A percentile compares a stretch with the other conserved stretches of the same genome.
phyloP scores from a whole-genome alignment of 2,888 invertebrate species.

The Caenorhabditis becei region DNA sequence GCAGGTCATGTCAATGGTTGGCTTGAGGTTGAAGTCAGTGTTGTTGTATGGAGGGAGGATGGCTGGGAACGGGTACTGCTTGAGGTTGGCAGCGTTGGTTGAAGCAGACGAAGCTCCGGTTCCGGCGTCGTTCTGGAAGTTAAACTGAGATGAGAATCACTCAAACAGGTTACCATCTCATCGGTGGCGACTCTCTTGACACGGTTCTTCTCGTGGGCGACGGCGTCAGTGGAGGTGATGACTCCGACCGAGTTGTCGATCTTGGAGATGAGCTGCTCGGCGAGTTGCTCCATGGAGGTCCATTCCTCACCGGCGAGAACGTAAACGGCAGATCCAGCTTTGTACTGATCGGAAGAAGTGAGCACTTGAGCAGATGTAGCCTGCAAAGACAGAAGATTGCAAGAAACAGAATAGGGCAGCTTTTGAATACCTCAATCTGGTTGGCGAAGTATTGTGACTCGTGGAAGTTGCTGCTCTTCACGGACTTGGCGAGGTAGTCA shows the following conservation, averaged over 20 bases:
- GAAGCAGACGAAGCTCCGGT: constrained; percentile 3
- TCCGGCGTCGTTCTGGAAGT: constrained; percentile 1
- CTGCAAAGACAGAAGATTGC: constrained; percentile 38
- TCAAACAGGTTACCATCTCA: constrained; percentile 24
- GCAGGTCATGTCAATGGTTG: constrained; percentile 46
- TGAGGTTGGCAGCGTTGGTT: not conserved
- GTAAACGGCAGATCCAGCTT: constrained; percentile 61
- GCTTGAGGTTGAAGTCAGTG: not conserved
- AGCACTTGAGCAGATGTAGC: constrained; percentile 51
- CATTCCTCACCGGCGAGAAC: constrained; percentile 70
- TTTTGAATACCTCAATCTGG: constrained; percentile 62
- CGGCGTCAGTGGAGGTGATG: constrained; percentile 65
- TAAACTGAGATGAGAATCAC: not conserved
- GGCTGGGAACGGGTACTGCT: constrained; percentile 42
- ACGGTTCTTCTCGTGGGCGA: constrained; percentile 60
- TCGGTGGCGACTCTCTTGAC: constrained; percentile 69
- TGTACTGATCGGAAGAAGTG: constrained; percentile 57
- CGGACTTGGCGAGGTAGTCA: constrained; percentile 62
- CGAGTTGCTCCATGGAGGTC: constrained; percentile 64
- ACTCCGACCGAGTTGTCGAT: constrained; percentile 62
- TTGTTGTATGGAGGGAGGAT: constrained; percentile 65
- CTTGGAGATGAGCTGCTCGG: constrained; percentile 60
- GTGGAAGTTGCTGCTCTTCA: constrained; percentile 62
- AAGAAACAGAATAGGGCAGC: not conserved
- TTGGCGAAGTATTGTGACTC: constrained; percentile 61